Conservation (phyloP, 2,888 invertebrate species). For the Cryptosula pallasiana region DNA sequence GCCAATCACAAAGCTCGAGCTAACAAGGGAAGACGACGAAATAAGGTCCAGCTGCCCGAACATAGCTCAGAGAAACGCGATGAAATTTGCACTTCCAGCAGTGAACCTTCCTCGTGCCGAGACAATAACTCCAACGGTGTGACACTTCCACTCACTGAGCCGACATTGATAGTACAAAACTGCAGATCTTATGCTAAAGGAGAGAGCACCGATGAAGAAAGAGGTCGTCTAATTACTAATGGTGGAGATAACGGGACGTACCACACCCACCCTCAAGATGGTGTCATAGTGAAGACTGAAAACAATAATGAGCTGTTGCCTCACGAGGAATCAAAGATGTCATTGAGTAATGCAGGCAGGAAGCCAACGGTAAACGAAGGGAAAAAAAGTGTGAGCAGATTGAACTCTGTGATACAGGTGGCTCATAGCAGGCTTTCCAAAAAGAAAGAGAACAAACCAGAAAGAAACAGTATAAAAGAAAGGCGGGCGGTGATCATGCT, state of each 20-base stretch:
- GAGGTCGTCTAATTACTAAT: background rate
- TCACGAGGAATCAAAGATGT: background rate
- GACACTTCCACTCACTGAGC: background rate
- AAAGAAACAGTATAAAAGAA: constrained; percentile 58
- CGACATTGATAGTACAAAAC: background rate
- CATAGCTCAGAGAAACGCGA: background rate
- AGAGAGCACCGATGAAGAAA: background rate
- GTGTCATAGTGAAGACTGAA: background rate
- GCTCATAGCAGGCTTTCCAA: constrained; percentile 27
- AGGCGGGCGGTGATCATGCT: constrained; percentile 96
- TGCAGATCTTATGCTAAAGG: background rate
- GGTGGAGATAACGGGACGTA: background rate
- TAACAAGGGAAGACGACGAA: background rate
- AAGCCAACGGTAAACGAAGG: background rate
- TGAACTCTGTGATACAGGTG: background rate
- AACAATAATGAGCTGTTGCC: background rate
- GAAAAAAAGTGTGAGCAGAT: background rate
- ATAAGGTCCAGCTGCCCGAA: background rate
- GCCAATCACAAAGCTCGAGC: constrained; percentile 31
- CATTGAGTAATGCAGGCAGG: background rate
- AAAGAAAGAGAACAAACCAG: constrained; percentile 39
- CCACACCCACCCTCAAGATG: background rate
- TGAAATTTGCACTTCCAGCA: background rate
- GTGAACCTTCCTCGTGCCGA: background rate
- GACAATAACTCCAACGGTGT: background rate